Evolutionary conservation across 2,113 vertebrate genomes (phyloP), one percentile per base, ranked within the genome.

Genomic region (Chaenogobius annularis): DNA sequence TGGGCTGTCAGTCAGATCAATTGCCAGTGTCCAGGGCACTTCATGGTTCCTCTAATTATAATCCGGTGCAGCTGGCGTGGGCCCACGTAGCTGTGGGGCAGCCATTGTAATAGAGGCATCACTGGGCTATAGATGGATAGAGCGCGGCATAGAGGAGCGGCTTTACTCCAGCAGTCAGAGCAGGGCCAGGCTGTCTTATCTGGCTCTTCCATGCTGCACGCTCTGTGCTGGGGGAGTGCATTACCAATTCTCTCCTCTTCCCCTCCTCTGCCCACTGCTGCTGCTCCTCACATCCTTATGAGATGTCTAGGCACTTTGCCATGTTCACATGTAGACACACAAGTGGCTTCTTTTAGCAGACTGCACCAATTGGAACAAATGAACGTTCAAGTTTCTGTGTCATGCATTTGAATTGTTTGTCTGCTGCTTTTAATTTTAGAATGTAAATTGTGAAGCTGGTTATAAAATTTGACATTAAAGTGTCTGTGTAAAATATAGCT

Each of bases 1-100:
- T 90, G 92, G 90, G 83, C 93, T 93, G 92, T 94, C 93, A 94
- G 86, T 91, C 90, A 93, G 92, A 94, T 94, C 93, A 94, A 93
- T 94, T 90, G 90, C 88, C 86, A 88, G 90, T 91, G 91, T 93
- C 90, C 90, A 68, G 90, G 90, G 88, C 93, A 90, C 91, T 92
- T 93, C 90, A 91, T 88, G 90, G 90, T 91, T 91, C 88, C 87
- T 94, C 91, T 93, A 91, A 93, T 93, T 93, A 94, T 93, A 94
- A 92, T 93, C 88, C 78, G 83, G 89, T 91, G 86, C 90, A 91
- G 92, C 91, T 93, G 91, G 91, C 86, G 79, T 65, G 74, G 90
- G 86, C 87, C 89, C 76, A 78, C 85, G 87, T 90, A 91, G 93
- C 93, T 92, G 91, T 91, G 90, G 91, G 92, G 90, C 92, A 91